Evolutionary conservation across 2,113 vertebrate species (phyloP).

Genomic region (Strigops habroptila): DNA sequence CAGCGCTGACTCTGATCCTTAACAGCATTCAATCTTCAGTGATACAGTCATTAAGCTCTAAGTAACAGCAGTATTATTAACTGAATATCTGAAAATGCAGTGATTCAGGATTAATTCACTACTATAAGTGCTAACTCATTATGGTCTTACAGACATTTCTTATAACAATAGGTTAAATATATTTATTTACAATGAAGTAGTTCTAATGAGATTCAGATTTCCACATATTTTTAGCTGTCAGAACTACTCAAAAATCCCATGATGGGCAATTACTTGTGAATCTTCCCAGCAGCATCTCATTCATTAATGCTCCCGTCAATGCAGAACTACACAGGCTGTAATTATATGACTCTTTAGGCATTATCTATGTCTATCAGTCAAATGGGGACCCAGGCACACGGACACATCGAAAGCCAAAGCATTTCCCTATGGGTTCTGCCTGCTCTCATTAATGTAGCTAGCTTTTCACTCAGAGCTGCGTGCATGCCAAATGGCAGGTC

Average conservation of each 20-base stretch:
- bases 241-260: not conserved
- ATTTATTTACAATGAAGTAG: not conserved
- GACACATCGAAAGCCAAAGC: not conserved
- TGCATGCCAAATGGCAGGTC: not conserved
- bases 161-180: not conserved
- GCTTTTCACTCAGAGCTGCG: not conserved
- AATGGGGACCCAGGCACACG: not conserved
- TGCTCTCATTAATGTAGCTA: not conserved
- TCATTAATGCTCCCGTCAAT: rapidly evolving
- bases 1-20: not conserved
- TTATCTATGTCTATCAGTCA: not conserved
- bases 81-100: not conserved
- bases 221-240: not conserved
- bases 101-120: not conserved
- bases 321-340: not conserved
- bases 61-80: not conserved
- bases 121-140: not conserved
- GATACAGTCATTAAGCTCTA: not conserved
- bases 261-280: not conserved
- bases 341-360: not conserved
- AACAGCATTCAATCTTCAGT: not conserved
- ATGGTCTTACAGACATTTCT: not conserved
- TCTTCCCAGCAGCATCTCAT: not conserved
- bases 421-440: not conserved
- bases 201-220: not conserved